phyloP scores from a whole-genome alignment of 1,140 invertebrate genomes.

The Cotesia chilonis region DNA sequence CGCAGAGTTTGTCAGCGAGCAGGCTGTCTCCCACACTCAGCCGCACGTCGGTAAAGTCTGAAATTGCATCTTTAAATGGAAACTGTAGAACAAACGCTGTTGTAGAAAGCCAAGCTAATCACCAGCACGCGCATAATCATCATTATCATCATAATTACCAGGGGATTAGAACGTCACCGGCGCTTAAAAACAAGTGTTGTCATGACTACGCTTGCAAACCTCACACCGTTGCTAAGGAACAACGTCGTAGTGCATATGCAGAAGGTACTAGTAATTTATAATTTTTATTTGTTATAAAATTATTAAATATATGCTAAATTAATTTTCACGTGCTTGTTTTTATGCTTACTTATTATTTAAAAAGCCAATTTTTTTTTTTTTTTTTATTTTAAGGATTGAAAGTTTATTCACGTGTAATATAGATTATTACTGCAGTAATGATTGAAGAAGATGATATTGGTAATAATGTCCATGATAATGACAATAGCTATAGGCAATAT shows the following conservation, averaged over 20 bases:
- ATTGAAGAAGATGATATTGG: too few relatives aligned
- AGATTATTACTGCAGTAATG: too few relatives aligned
- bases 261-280: slow-evolving; percentile 45
- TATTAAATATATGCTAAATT: too few relatives aligned
- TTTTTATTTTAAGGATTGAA: too few relatives aligned
- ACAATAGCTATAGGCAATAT: too few relatives aligned
- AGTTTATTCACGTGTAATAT: too few relatives aligned
- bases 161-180: slow-evolving; percentile 22
- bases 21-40: slow-evolving; percentile 57
- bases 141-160: too few relatives aligned
- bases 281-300: too few relatives aligned
- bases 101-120: slow-evolving; percentile 46
- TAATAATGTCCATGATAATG: too few relatives aligned
- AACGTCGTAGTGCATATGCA: slow-evolving; percentile 40
- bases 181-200: slow-evolving; percentile 35
- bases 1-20: slow-evolving; percentile 57
- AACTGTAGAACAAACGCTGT: slow-evolving; percentile 48
- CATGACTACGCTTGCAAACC: slow-evolving; percentile 34
- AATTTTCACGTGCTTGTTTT: too few relatives aligned
- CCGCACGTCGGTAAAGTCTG: slow-evolving; percentile 56
- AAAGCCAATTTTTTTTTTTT: too few relatives aligned
- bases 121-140: neutral
- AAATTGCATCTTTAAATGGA: slow-evolving; percentile 53
- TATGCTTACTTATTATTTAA: too few relatives aligned
- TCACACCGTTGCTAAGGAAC: slow-evolving; percentile 39